These are phyloP conservation scores for Orchestia grillus DNA, from an alignment of 1,140 invertebrate species.

Conservation along the genomic window DNA sequence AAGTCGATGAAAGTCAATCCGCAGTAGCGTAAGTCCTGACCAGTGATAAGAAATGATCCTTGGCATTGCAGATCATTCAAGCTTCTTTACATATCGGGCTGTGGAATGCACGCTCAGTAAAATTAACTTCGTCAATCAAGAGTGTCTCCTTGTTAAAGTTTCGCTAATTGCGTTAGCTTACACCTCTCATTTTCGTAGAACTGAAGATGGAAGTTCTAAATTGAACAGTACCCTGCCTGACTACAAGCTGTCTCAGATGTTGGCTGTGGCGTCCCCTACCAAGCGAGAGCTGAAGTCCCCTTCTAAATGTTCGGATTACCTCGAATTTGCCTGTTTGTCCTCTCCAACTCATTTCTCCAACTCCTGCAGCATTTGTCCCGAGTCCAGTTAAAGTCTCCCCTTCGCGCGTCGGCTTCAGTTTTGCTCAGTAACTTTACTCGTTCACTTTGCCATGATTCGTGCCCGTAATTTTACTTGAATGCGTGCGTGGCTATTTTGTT, in stretches of 20 bases:
- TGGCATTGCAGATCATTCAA: too few relatives aligned
- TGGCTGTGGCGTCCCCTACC: not conserved
- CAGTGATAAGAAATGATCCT: too few relatives aligned
- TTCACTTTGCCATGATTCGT: not conserved
- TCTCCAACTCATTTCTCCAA: slow-evolving; percentile 9
- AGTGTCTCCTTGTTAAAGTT: too few relatives aligned
- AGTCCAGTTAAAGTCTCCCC: not conserved
- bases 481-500: not conserved
- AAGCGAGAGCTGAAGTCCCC: not conserved
- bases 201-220: too few relatives aligned
- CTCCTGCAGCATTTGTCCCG: not conserved
- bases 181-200: too few relatives aligned
- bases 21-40: too few relatives aligned
- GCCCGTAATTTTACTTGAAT: not conserved
- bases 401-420: not conserved
- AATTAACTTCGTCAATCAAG: too few relatives aligned
- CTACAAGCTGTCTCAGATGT: not conserved
- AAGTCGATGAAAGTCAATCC: too few relatives aligned
- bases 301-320: not conserved
- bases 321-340: not conserved
- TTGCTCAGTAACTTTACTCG: not conserved
- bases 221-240: not conserved
- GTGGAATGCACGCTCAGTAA: too few relatives aligned
- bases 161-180: too few relatives aligned
- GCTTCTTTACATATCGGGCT: too few relatives aligned